Evolutionary conservation across 2,888 invertebrate genomes (phyloP), one percentile per base, ranked within the genome.

Genomic region (Strigamia maritima): DNA sequence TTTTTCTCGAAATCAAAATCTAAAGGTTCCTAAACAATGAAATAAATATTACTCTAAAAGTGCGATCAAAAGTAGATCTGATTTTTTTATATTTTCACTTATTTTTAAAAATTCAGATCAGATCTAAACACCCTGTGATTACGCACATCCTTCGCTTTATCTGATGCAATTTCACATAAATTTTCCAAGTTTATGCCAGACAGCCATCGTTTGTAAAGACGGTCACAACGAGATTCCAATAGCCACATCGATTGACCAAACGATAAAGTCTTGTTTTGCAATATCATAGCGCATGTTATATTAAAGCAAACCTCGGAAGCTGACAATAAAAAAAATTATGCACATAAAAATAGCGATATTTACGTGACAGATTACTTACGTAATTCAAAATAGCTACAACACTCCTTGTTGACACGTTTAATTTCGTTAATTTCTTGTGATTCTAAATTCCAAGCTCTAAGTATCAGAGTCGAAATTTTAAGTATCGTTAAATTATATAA

Each of bases 161-260:
- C 28, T 28, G 70, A 70, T 28, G 70, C 70, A 28, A 70, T n/a
- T 70, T 70, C 70, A 70, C 70, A 70, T 70, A 70, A 28, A 12
- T 14, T 70, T n/a, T 70, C 70, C 28, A 70, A 28, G 16, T 28
- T 4, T 2, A 7, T 16, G 12, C 70, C 70, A 12, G 70, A 28
- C 16, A 70, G 28, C 70, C 70, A 70, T 6, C 70, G 70, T 28
- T 28, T 70, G n/a, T 70, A 70, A 28, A 70, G 26, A 16, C 70
- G 70, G 28, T 70, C 70, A 28, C 70, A 70, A 28, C 70, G 26
- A 6, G 70, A 70, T 70, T 70, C 70, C 28, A 70, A 70, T 14
- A 70, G 10, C 70, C 70, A 70, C 24, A 70, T 26, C 28, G 70
- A 26, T 28, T 70, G 70, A 16, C 70, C 70, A 70, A 70, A 70